phyloP scores from a whole-genome alignment of 1,140 invertebrate genomes.

The Babylonia areolata region DNA sequence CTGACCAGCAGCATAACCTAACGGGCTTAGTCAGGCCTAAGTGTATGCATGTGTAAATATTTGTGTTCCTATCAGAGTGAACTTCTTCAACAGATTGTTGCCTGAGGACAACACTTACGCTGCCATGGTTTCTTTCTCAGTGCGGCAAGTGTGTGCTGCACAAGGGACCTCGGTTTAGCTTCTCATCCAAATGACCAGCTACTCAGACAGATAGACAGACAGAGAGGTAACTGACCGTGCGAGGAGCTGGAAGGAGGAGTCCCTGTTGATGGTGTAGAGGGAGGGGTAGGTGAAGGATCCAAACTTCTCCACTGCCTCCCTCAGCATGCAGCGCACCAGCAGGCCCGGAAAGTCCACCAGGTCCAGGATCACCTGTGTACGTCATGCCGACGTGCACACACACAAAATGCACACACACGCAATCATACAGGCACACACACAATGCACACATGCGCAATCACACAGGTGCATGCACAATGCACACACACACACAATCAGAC shows the following conservation, averaged over 20 bases:
- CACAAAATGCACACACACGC: neutral
- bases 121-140: too few species aligned
- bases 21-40: neutral
- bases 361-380: conserved; percentile 66
- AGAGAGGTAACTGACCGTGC: conserved; percentile 58
- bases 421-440: neutral
- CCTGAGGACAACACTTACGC: too few species aligned
- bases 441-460: neutral
- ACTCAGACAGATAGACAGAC: too few species aligned
- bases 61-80: too few species aligned
- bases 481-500: neutral
- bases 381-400: neutral
- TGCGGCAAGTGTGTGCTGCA: too few species aligned
- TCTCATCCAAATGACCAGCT: too few species aligned
- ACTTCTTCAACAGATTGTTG: too few species aligned
- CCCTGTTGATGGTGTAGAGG: conserved; percentile 61
- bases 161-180: too few species aligned
- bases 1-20: too few species aligned
- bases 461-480: neutral
- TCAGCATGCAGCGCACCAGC: conserved; percentile 59
- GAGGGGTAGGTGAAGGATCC: conserved; percentile 65
- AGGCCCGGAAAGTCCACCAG: conserved; percentile 50
- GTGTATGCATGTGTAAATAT: too few species aligned
- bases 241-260: conserved; percentile 61
- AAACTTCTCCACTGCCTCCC: conserved; percentile 63